Evolutionary conservation across 1,140 invertebrate species (phyloP), one percentile per base, ranked within the genome.

Genomic region (Pachypeltis micranthus): DNA sequence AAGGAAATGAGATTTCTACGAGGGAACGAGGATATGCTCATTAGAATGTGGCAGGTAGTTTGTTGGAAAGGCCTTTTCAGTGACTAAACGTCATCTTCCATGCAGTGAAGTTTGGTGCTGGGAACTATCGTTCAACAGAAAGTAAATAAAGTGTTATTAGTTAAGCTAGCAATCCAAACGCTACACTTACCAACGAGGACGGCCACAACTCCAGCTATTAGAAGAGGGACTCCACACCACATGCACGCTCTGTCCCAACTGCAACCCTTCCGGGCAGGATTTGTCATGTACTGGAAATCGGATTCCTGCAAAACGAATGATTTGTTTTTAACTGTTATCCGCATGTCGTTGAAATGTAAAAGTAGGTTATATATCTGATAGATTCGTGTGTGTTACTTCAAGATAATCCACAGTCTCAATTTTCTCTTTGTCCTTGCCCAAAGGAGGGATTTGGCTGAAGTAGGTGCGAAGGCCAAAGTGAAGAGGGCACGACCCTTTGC

Each of bases 161-260:
- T n/a, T n/a, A n/a, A n/a, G n/a, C n/a, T n/a, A n/a, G n/a, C n/a
- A n/a, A n/a, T n/a, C n/a, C n/a, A n/a, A n/a, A n/a, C n/a, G n/a
- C n/a, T n/a, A n/a, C n/a, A n/a, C n/a, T 57, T 59, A 65, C 64
- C 64, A 1, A 65, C 31, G 10, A 65, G 31, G 28, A 65, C 57
- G 14, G 64, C 64, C 19, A 65, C 44, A 16, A 63, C 34, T 23
- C 59, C 61, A 25, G 62, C 27, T 10, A 63, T 28, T 0, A 65
- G 57, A 1, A 65, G 64, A 39, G 64, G 64, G 1, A 65, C 21
- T 54, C 64, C 64, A 25, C 64, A 65, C 64, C 64, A 65, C 26
- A 63, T 55, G 29, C 61, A 65, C 1, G 60, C 44, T 56, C 56
- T 65, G 23, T 65, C 64, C 64, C 64, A 65, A 2, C 21, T 58